Conservation (phyloP, 1,140 invertebrate genomes). For the Drosophila kikkawai region DNA sequence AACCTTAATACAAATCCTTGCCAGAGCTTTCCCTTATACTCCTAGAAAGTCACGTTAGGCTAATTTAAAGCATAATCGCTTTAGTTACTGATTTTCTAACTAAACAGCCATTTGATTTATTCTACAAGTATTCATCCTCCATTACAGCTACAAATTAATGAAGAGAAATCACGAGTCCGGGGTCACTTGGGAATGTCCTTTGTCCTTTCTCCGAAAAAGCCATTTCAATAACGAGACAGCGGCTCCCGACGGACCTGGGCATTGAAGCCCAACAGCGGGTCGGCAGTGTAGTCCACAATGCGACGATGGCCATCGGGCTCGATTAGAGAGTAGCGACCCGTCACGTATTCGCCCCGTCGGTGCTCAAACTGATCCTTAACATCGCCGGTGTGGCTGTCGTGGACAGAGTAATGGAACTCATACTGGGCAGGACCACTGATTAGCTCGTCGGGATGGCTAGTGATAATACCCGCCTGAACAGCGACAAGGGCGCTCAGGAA, state of each 20-base stretch:
- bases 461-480: conserved; percentile 58
- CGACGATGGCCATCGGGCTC: conserved; percentile 85
- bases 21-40: neutral
- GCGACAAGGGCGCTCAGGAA: conserved; percentile 37
- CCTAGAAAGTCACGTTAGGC: neutral
- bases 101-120: conserved; percentile 58
- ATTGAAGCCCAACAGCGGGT: conserved; percentile 84
- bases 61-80: neutral
- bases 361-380: conserved; percentile 89
- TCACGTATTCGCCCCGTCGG: conserved; percentile 86
- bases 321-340: conserved; percentile 81
- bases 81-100: conserved; percentile 1
- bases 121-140: conserved; percentile 13
- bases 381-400: conserved; percentile 89
- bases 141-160: neutral
- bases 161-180: conserved; percentile 15
- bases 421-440: conserved; percentile 87
- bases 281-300: conserved; percentile 85
- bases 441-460: conserved; percentile 62
- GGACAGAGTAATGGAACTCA: conserved; percentile 88
- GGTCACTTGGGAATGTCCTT: conserved; percentile 7
- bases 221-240: conserved; percentile 48
- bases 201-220: neutral
- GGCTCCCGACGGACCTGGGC: conserved; percentile 81
- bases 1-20: too few relatives aligned